phyloP scores from a whole-genome alignment of 1,140 invertebrate genomes.

The Monomorium pharaonis region DNA sequence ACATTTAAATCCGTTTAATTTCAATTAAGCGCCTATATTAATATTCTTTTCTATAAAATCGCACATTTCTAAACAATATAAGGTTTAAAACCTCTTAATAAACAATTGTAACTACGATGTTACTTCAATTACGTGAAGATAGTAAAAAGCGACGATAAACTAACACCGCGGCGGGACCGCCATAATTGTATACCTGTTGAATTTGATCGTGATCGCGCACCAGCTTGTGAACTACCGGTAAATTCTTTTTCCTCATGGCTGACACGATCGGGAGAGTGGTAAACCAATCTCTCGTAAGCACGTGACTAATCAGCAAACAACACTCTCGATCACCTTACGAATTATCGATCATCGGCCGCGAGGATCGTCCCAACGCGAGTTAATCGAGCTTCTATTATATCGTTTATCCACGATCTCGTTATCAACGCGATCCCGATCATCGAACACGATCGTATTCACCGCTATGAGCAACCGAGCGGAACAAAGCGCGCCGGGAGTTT shows the following conservation, averaged over 20 bases:
- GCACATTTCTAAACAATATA: not conserved
- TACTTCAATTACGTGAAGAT: not conserved
- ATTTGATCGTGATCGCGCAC: slow-evolving; percentile 70
- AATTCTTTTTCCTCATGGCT: slow-evolving; percentile 78
- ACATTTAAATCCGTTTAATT: not conserved
- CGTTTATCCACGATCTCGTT: slow-evolving; percentile 36
- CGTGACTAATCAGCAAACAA: slow-evolving; percentile 35
- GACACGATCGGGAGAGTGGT: not conserved
- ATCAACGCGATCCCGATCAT: slow-evolving; percentile 51
- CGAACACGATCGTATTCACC: slow-evolving; percentile 37
- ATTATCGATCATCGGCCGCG: slow-evolving; percentile 40
- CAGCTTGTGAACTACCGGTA: slow-evolving; percentile 82
- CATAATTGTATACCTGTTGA: slow-evolving; percentile 75
- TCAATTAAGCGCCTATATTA: not conserved
- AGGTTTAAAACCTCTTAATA: not conserved
- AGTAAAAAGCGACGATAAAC: not conserved
- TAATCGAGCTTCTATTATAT: slow-evolving; percentile 34
- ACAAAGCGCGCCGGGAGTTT: slow-evolving; percentile 53
- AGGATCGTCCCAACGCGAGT: slow-evolving; percentile 1
- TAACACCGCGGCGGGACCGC: not conserved
- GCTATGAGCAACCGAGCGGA: slow-evolving; percentile 49
- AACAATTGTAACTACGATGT: not conserved
- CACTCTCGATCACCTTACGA: slow-evolving; percentile 47
- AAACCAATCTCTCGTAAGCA: slow-evolving; percentile 23
- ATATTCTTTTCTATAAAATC: not conserved